Base-by-base conservation (phyloP, 2,797 vertebrate genomes). In the Sardinella longiceps region DNA sequence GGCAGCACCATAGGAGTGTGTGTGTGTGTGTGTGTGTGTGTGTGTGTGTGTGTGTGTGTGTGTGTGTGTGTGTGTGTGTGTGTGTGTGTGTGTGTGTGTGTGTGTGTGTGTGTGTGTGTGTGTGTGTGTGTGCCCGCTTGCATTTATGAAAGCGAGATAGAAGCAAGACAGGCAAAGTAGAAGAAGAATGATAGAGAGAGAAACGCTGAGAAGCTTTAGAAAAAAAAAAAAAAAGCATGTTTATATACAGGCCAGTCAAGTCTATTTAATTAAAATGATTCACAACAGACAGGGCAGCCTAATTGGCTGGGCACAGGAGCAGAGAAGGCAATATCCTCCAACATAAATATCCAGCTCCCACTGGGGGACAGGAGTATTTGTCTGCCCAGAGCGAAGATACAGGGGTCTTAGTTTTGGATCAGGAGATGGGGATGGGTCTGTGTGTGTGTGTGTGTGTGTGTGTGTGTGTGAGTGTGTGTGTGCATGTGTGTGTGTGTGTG, bases 291-390 rank as follows among this genome's bases (percentile, higher is more conserved):
- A 74, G 66, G 66, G 14, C 30, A 74, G 30, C 30, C 15, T 37
- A 74, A 74, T 74, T 74, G 66, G 66, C 18, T 74, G 15, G 39
- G 66, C 66, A 74, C 4, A 74, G 14, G 5, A 74, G 14, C 66
- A 39, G 30, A 74, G 66, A 1, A n/a, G n/a, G 66, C 10, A 18
- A 37, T 74, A 30, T 33, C 66, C 53, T 56, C 20, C 66, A 18
- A 39, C 66, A 74, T 74, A 74, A 74, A 74, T 74, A 74, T 74
- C 66, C 14, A 74, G 66, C 66, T 74, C 66, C 30, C 30, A 37
- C 15, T 18, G 25, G 63, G 60, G 66, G 33, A 15, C 12, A 37
- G 18, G 33, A 14, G 11, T 14, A 70, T 30, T 74, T 30, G 66
- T 30, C 33, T 14, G 30, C 33, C 33, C 66, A 1, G n/a, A 25